A percentile compares a stretch with the other conserved stretches of the same genome.
Conservation (phyloP, 1,140 invertebrate genomes). For the Calephelis nemesis region DNA sequence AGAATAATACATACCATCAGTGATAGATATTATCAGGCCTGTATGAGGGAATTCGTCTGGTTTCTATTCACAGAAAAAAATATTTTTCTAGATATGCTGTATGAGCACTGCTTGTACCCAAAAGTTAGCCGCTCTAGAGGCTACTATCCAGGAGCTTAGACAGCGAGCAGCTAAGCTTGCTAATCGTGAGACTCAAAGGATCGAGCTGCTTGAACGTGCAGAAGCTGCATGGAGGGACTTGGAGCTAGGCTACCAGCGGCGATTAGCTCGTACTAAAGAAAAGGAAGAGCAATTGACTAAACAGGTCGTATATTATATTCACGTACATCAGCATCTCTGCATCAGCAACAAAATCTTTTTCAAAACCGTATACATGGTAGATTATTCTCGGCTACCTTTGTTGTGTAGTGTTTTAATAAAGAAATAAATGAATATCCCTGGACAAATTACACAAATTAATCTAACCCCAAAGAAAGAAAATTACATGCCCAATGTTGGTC, state of each 20-base stretch:
- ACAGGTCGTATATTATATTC: constrained; percentile 36
- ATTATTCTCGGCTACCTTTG: too few relatives aligned
- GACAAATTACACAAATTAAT: too few relatives aligned
- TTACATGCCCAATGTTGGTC: too few relatives aligned
- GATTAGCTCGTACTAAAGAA: constrained; percentile 46
- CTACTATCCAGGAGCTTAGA: constrained; percentile 44
- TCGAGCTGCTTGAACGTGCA: constrained; percentile 55
- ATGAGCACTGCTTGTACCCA: constrained; percentile 44
- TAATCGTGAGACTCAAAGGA: constrained; percentile 48
- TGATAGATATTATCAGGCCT: too few relatives aligned
- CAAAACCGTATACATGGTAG: not conserved
- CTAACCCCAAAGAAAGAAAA: too few relatives aligned
- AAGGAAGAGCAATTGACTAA: constrained; percentile 54
- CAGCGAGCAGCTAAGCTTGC: constrained; percentile 45
- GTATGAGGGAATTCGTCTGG: too few relatives aligned
- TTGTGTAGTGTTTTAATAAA: too few relatives aligned
- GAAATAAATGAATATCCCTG: too few relatives aligned
- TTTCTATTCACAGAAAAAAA: too few relatives aligned
- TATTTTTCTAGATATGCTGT: constrained; percentile 43
- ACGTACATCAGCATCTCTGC: not conserved
- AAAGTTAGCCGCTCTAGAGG: constrained; percentile 44
- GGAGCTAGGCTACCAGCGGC: constrained; percentile 55
- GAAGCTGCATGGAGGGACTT: constrained; percentile 65
- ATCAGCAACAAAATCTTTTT: not conserved
- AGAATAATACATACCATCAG: too few relatives aligned